Evolutionary conservation across 2,888 invertebrate genomes (phyloP), one percentile per base, ranked within the genome.

Genomic region (Spodoptera littoralis): DNA sequence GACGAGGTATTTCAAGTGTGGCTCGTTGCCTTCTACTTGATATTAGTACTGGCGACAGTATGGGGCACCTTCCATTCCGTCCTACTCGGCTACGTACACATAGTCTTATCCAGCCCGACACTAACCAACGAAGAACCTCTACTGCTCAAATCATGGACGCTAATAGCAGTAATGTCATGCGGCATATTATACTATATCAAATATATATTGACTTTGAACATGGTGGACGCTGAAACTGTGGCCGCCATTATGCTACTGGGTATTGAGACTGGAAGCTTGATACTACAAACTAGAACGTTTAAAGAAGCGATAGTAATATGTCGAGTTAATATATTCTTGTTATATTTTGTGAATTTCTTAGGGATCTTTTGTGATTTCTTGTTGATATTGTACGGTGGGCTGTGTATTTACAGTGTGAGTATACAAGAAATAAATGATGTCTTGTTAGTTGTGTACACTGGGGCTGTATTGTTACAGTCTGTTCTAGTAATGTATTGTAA

Each of bases 311-410:
- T 8, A 27, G 4, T 3, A 1, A 52, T 52, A 48, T 63, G 64
- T 42, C 54, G 18, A 8, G 9, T 44, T 4, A 46, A 46, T 22
- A 27, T 52, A 48, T 12, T 18, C 2, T 45, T 52, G 11, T 9
- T 63, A 3, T 36, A 52, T n/a, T 45, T 9, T 56, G 71, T 70
- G 3, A 56, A 49, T 45, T 24, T 18, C 51, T 47, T 56, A 27
- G 18, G 24, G 1, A 63, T 68, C 11, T 3, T 64, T 0, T 52
- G 55, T 8, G 67, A 68, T 43, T 51, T 70, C 4, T 18, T 70
- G 18, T n/a, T 68, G 5, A 45, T 56, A 3, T 36, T 63, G 1
- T 67, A 63, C 8, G 63, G 63, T 1, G 60, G 48, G 3, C 11
- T 62, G 24, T 54, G 54, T 54, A 12, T 30, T 6, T 27, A 27